Evolutionary conservation across 64 coral and sea anemone genomes (phyloP).

Genomic region (Montipora sp.): DNA sequence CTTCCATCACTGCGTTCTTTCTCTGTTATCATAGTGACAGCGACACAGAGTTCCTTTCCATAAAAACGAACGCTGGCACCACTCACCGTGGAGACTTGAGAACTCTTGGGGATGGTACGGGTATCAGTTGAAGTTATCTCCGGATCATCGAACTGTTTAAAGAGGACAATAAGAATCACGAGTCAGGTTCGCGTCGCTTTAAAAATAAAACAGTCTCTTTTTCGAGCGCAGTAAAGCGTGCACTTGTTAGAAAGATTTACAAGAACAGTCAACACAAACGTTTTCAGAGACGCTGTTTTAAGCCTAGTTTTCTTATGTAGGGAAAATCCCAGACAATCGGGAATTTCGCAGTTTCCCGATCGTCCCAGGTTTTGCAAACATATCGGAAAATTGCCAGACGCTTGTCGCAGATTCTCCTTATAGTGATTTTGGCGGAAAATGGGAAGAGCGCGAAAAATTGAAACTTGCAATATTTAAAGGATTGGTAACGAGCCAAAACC

Average conservation of each 20-base stretch:
- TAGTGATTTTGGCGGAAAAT: too few relatives aligned
- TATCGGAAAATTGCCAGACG: too few relatives aligned
- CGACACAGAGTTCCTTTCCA: conserved; percentile 54
- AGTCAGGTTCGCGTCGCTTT: not conserved
- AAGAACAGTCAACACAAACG: too few relatives aligned
- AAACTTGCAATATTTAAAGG: too few relatives aligned
- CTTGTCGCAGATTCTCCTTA: too few relatives aligned
- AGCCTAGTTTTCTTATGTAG: too few relatives aligned
- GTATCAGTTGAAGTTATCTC: conserved; percentile 2
- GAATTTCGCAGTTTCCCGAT: too few relatives aligned
- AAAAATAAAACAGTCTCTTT: not conserved
- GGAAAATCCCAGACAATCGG: too few relatives aligned
- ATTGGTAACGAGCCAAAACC: too few relatives aligned
- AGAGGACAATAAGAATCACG: not conserved
- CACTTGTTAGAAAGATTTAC: not conserved
- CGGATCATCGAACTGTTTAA: conserved; percentile 54
- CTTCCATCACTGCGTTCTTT: conserved; percentile 22
- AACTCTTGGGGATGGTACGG: conserved; percentile 6
- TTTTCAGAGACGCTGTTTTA: too few relatives aligned
- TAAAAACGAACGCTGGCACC: conserved; percentile 52
- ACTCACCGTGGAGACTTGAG: not conserved
- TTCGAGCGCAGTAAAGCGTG: not conserved
- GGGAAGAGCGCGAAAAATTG: too few relatives aligned
- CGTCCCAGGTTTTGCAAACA: too few relatives aligned
- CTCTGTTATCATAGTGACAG: conserved; percentile 39